These are phyloP conservation scores for Equus przewalskii DNA, from an alignment of 2,113 vertebrate genomes.

Conservation along the genomic window DNA sequence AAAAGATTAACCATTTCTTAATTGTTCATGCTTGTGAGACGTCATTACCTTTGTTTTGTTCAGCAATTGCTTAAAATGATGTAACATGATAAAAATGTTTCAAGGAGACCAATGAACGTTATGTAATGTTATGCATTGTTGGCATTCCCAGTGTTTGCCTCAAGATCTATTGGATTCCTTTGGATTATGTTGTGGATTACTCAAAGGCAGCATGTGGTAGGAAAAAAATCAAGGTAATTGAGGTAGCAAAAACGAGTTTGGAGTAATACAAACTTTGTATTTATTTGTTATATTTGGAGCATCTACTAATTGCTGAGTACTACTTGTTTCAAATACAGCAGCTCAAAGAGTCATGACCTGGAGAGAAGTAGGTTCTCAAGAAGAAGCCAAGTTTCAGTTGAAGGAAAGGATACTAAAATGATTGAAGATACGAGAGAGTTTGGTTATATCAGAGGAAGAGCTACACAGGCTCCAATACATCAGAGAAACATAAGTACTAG, in stretches of 20 bases:
- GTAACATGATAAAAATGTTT: background rate
- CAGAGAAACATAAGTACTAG: background rate
- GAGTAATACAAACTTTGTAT: background rate
- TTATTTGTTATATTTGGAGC: background rate
- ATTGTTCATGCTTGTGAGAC: background rate
- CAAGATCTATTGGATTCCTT: rapidly evolving
- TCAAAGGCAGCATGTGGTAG: background rate
- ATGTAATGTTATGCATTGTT: background rate
- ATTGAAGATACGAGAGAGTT: background rate
- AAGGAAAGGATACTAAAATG: background rate
- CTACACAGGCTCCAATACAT: rapidly evolving
- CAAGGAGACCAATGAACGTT: background rate
- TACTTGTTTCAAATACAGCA: background rate
- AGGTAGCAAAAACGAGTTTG: background rate
- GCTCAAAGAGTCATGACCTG: background rate
- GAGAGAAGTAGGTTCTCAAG: background rate
- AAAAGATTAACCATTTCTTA: background rate
- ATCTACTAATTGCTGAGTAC: background rate
- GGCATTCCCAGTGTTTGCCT: background rate
- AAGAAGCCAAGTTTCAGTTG: background rate
- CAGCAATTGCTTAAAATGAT: background rate
- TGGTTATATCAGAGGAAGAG: background rate
- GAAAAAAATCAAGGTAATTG: background rate
- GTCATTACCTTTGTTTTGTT: background rate
- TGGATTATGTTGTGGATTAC: background rate